Percentiles rank a stretch among this genome's conserved stretches.
Conservation (phyloP, 1,140 invertebrate genomes). For the Mya arenaria region DNA sequence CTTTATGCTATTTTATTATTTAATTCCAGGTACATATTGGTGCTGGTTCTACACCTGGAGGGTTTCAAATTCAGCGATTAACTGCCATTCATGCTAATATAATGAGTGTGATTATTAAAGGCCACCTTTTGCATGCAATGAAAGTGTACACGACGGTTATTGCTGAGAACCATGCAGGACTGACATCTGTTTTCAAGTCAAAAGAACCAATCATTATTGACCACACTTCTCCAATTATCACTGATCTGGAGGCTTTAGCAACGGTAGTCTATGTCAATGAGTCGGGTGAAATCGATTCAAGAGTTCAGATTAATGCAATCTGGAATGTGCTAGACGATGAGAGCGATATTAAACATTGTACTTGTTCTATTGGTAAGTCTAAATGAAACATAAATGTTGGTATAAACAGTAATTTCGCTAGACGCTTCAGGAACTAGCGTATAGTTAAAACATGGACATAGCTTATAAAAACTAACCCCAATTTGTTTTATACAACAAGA, state of each 20-base stretch:
- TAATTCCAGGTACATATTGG: constrained; percentile 16
- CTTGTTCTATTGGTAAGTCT: constrained; percentile 48
- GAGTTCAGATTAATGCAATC: too few relatives aligned
- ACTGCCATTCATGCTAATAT: background rate
- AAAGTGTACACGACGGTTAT: constrained; percentile 39
- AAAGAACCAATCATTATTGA: constrained; percentile 41
- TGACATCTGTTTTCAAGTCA: constrained; percentile 39
- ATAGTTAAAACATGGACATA: too few relatives aligned
- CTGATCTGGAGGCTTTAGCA: too few relatives aligned
- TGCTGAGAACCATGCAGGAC: constrained; percentile 54
- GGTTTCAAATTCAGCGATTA: constrained; percentile 47
- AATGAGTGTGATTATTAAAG: constrained; percentile 14
- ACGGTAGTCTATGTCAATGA: too few relatives aligned
- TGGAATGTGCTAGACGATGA: constrained; percentile 50
- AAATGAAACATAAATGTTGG: too few relatives aligned
- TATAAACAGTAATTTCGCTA: too few relatives aligned
- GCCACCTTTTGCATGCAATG: constrained; percentile 27
- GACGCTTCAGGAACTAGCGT: too few relatives aligned
- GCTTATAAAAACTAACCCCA: too few relatives aligned
- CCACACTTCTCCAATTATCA: constrained; percentile 43
- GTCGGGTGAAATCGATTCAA: background rate
- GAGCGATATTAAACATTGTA: constrained; percentile 42
- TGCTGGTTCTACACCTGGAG: constrained; percentile 49
- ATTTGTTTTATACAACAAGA: too few relatives aligned
- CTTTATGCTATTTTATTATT: constrained; percentile 1